These are phyloP conservation scores for Leuciscus idus DNA, from an alignment of 2,113 vertebrate species.

Conservation along the genomic window DNA sequence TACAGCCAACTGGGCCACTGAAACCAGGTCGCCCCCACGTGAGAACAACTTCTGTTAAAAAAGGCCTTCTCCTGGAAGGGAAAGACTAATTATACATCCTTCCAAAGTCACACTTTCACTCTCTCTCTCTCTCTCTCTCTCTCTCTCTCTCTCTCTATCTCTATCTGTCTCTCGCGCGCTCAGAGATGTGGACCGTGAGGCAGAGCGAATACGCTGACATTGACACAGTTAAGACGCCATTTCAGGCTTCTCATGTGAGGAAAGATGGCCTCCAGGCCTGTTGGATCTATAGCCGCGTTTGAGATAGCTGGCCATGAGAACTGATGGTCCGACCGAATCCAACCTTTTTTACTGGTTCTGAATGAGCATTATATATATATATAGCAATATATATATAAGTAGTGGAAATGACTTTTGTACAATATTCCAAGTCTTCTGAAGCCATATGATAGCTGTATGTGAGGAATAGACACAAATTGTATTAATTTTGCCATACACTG, in stretches of 20 bases:
- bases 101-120: constrained; percentile 73
- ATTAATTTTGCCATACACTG: too few species aligned
- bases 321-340: neutral
- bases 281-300: neutral
- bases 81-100: constrained; percentile 78
- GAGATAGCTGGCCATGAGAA: neutral
- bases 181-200: constrained; percentile 62
- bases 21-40: constrained; percentile 78
- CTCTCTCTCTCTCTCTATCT: neutral
- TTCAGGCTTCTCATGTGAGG: constrained; percentile 64
- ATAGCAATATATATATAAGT: neutral
- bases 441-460: too few species aligned
- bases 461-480: too few species aligned
- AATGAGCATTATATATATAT: neutral
- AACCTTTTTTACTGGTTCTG: neutral
- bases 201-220: constrained; percentile 69
- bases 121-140: neutral
- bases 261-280: constrained; percentile 11
- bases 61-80: constrained; percentile 73
- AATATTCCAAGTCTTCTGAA: neutral
- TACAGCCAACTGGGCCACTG: constrained; percentile 71
- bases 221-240: constrained; percentile 73
- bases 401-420: neutral
- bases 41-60: constrained; percentile 67
- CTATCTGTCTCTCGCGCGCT: constrained; percentile 62